phyloP scores from a whole-genome alignment of 2,797 vertebrate species.

The Oryzias dopingdopingensis region DNA sequence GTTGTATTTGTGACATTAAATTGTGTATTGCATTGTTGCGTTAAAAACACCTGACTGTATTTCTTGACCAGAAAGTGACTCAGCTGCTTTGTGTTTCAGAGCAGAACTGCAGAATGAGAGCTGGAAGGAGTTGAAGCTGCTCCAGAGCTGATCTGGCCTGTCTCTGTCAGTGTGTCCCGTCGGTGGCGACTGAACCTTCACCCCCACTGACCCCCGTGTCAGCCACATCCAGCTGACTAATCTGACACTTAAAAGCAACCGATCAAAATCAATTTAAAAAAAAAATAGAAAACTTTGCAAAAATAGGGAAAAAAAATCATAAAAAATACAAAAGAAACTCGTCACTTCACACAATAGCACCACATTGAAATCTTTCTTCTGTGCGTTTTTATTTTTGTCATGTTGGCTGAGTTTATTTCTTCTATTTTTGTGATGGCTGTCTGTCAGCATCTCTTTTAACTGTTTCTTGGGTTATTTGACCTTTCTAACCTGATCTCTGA shows the following conservation, averaged over 20 bases:
- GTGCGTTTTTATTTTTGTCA: constrained; percentile 27
- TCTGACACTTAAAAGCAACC: constrained; percentile 61
- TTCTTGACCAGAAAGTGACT: constrained; percentile 28
- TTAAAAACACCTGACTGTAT: too few relatives aligned
- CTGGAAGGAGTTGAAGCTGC: constrained; percentile 71
- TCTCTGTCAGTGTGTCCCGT: constrained; percentile 54
- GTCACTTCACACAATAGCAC: constrained; percentile 55
- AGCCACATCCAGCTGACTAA: constrained; percentile 27
- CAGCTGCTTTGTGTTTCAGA: constrained; percentile 23
- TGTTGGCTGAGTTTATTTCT: constrained; percentile 31
- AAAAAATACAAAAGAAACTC: constrained; percentile 27
- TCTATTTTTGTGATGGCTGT: constrained; percentile 52
- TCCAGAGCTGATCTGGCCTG: constrained; percentile 65
- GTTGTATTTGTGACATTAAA: too few relatives aligned
- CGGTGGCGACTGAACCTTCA: constrained; percentile 27
- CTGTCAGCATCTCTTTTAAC: constrained; percentile 53
- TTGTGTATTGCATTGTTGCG: too few relatives aligned
- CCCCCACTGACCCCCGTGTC: constrained; percentile 21
- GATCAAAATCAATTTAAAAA: background rate
- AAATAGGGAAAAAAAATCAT: constrained; percentile 13
- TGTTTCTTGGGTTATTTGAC: constrained; percentile 57
- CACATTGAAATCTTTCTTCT: constrained; percentile 53
- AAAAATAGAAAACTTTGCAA: background rate
- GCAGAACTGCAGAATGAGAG: constrained; percentile 58
- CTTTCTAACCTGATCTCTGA: constrained; percentile 58